These are phyloP conservation scores for Chrysopilus asiliformis DNA, from an alignment of 2,888 invertebrate species.

Conservation along the genomic window DNA sequence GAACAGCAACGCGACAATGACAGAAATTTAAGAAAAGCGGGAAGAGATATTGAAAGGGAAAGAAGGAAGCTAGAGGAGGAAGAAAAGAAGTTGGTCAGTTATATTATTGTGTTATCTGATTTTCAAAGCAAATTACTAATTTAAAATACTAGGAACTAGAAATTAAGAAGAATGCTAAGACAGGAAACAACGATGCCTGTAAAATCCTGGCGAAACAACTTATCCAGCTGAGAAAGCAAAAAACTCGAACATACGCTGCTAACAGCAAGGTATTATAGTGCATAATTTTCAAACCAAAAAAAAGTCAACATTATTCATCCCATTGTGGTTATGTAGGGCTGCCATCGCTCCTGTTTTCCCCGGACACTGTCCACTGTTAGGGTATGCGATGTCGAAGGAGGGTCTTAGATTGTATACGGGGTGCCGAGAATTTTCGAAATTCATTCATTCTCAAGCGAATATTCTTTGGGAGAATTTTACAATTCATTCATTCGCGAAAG, in stretches of 20 bases:
- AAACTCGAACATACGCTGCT: conserved; percentile 66
- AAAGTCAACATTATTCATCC: too few relatives aligned
- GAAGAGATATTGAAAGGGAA: conserved; percentile 74
- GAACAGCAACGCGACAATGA: conserved; percentile 80
- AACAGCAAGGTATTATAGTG: conserved; percentile 53
- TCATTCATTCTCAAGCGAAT: too few relatives aligned
- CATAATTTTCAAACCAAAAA: too few relatives aligned
- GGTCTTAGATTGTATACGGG: too few relatives aligned
- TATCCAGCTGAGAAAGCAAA: conserved; percentile 76
- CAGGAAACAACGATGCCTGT: conserved; percentile 74
- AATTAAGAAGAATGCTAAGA: conserved; percentile 77
- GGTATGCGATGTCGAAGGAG: too few relatives aligned
- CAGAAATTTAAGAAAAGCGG: conserved; percentile 60
- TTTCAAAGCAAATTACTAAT: background rate
- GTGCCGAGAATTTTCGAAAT: too few relatives aligned
- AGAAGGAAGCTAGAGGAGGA: conserved; percentile 68
- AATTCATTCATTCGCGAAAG: too few relatives aligned
- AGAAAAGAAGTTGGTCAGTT: conserved; percentile 71
- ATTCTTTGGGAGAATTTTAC: too few relatives aligned
- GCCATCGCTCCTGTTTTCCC: too few relatives aligned
- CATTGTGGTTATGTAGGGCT: too few relatives aligned
- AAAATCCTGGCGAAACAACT: conserved; percentile 79
- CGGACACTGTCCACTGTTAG: too few relatives aligned
- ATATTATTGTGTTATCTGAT: background rate
- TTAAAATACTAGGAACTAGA: conserved; percentile 52